Evolutionary conservation across 2,797 vertebrate species (phyloP), one percentile per base, ranked within the genome.

Genomic region (Apogon talboti): DNA sequence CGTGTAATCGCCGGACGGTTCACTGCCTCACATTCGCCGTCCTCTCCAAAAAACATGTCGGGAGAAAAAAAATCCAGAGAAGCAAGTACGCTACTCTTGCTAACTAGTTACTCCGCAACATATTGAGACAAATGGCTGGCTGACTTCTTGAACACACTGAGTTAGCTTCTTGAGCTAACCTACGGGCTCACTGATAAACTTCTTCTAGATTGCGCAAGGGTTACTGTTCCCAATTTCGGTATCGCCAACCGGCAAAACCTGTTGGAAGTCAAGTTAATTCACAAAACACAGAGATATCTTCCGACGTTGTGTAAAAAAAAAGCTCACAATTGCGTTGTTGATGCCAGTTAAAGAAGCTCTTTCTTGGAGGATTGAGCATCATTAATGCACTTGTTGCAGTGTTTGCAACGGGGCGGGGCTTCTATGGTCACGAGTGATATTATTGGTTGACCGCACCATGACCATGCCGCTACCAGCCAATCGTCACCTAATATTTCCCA

Each of bases 381-480:
- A 82, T 87, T 79, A 45, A 71, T 92, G 91, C 93, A 94, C 93
- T 94, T 94, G 93, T 94, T 93, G 93, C 92, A 66, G 76, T 86
- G 86, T 89, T 84, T 71, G 74, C 24, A 24, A 15, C 12, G 62
- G 77, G 90, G 87, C 69, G 87, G 89, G 62, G 85, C 69, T 43
- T 80, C 0, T 1, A 13, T 9, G 59, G 75, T 58, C 72, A 66
- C 10, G 1, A 8, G 45, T 2, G 54, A 64, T 48, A 35, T 66
- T 50, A 89, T 48, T 90, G 89, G 83, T 68, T 84, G 76, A 86
- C 83, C 76, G 18, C 37, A 12, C 24, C 18, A 46, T 76, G 70
- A 81, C 76, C 76, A 53, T 48, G 18, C 16, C 9, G 0, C 9
- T 19, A 5, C 35, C 7, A 75, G 66, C 91, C 91, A 92, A 90